Evolutionary conservation across 2,888 invertebrate genomes (phyloP), one percentile per base, ranked within the genome.

Genomic region (Apomyelois bistriatella): DNA sequence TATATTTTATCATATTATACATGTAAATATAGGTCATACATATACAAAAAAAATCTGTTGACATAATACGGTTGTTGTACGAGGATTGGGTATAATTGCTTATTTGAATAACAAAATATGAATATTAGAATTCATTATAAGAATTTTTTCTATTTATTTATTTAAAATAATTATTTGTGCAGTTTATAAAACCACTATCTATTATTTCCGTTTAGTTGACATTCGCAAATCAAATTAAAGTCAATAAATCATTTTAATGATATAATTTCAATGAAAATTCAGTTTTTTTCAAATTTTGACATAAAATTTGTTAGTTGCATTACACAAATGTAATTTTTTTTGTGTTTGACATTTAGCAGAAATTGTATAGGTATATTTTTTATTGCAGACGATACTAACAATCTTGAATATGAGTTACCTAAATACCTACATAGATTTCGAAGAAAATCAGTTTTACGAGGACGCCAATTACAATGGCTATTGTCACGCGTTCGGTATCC

Each of bases 381-480:
- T 43, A 46, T 16, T 6, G 15, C 32, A 46, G 32, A 46, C n/a
- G n/a, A 16, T 46, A 16, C n/a, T 28, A n/a, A 40, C 16, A 16
- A 1, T 46, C 7, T 5, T 30, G 13, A 22, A 43, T 30, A 28
- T 46, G 32, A 32, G 35, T 46, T 32, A 30, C 46, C 46, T 46
- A 30, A 32, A 46, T 46, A 46, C 46, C 46, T 46, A 46, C 46
- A 16, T 46, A 46, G 46, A 46, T 46, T 46, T 46, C 46, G 32
- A 46, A 46, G 46, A 46, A 46, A 46, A 46, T 46, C 46, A 46
- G 32, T 46, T 46, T 46, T 46, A 46, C 46, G 46, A 12, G 32
- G 46, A 46, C 46, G 15, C 7, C 22, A 3, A 22, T 30, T 15
- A 32, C 46, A 46, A 46, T 46, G 32, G 46, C 46, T 7, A 15